These are phyloP conservation scores for Colletes latitarsis DNA, from an alignment of 1,140 invertebrate genomes.

Conservation along the genomic window DNA sequence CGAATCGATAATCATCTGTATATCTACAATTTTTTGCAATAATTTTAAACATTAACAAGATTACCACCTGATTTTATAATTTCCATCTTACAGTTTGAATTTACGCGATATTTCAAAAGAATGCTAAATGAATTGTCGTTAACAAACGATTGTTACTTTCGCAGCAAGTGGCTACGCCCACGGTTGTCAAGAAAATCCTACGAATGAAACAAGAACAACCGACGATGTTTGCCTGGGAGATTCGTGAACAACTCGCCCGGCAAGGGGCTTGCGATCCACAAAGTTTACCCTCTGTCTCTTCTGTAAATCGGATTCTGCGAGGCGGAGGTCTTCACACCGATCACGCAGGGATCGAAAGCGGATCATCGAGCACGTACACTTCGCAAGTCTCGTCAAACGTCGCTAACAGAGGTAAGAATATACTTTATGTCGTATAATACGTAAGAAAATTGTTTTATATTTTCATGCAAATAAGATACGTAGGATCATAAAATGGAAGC, in stretches of 20 bases:
- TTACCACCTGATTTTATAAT: too few species aligned
- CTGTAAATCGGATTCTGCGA: slow-evolving; percentile 95
- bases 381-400: slow-evolving; percentile 66
- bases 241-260: slow-evolving; percentile 91
- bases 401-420: slow-evolving; percentile 65
- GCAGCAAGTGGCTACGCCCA: slow-evolving; percentile 96
- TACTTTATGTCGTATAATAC: background rate
- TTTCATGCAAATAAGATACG: too few species aligned
- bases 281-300: slow-evolving; percentile 95
- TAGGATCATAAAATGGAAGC: too few species aligned
- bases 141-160: slow-evolving; percentile 63
- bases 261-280: slow-evolving; percentile 93
- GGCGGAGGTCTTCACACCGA: slow-evolving; percentile 86
- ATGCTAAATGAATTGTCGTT: too few species aligned
- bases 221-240: slow-evolving; percentile 96
- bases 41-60: too few species aligned
- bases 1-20: too few species aligned
- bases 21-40: too few species aligned
- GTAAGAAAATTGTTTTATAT: too few species aligned
- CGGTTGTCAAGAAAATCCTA: slow-evolving; percentile 95
- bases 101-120: too few species aligned
- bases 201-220: slow-evolving; percentile 95
- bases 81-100: too few species aligned
- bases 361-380: slow-evolving; percentile 61
- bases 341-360: slow-evolving; percentile 71